phyloP scores from a whole-genome alignment of 2,113 vertebrate genomes.

The Pomatostomus ruficeps region DNA sequence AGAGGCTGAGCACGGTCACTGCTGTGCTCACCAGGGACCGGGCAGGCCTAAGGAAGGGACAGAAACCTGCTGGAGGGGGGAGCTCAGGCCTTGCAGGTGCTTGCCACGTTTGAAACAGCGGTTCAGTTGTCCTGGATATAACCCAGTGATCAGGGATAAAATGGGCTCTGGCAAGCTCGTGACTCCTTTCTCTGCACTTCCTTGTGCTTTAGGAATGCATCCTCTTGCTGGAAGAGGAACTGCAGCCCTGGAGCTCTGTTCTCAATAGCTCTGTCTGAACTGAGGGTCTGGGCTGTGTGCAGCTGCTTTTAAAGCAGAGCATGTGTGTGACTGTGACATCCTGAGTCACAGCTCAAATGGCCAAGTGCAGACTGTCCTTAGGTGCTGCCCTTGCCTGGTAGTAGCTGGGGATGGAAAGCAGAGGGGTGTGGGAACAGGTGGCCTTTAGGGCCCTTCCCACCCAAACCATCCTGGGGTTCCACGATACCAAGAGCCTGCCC shows the following conservation, averaged over 20 bases:
- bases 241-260: neutral
- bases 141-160: neutral
- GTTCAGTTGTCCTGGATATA: accelerated
- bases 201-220: neutral
- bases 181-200: neutral
- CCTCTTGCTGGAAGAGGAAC: neutral
- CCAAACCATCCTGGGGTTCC: neutral
- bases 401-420: neutral
- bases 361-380: accelerated
- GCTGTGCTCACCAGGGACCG: accelerated
- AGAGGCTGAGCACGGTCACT: neutral
- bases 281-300: neutral
- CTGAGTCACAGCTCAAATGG: neutral
- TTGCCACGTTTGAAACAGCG: accelerated
- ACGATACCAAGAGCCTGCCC: neutral
- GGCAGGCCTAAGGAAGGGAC: neutral
- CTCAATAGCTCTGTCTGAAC: neutral
- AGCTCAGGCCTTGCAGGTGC: neutral
- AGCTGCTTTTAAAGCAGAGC: neutral
- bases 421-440: accelerated
- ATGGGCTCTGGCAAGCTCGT: accelerated
- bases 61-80: no score
- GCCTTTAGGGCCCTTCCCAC: neutral
- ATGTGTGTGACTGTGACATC: accelerated
- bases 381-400: neutral